Conservation (phyloP, 1,140 invertebrate genomes). For the Zophobas morio region DNA sequence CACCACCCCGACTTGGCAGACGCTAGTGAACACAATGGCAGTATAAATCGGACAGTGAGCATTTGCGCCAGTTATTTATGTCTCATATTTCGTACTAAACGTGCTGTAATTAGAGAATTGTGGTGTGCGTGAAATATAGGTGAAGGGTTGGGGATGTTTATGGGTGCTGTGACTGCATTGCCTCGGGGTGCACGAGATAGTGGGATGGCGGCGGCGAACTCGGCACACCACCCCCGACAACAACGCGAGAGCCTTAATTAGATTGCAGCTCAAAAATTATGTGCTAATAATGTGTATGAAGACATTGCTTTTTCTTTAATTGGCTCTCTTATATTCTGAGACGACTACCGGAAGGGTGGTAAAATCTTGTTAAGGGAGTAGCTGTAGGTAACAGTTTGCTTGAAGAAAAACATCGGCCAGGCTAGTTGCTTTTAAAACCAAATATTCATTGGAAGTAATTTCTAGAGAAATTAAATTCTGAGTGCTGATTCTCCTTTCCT, state of each 20-base stretch:
- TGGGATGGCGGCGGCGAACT: conserved; percentile 14
- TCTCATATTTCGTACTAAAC: conserved; percentile 67
- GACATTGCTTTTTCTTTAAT: conserved; percentile 43
- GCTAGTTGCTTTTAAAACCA: background rate
- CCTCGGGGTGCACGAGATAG: conserved; percentile 33
- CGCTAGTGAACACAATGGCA: conserved; percentile 21
- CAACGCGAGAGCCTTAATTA: conserved; percentile 38
- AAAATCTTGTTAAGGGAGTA: conserved; percentile 35
- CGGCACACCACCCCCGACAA: conserved; percentile 11
- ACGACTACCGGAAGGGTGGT: conserved; percentile 40
- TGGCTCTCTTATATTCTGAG: conserved; percentile 35
- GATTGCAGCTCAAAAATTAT: conserved; percentile 43
- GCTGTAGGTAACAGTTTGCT: conserved; percentile 30
- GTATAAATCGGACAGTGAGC: conserved; percentile 66
- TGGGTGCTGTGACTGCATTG: conserved; percentile 57
- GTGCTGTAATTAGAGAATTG: conserved; percentile 68
- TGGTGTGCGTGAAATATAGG: conserved; percentile 67
- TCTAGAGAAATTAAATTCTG: background rate
- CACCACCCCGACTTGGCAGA: background rate
- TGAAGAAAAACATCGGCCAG: background rate
- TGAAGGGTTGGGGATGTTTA: conserved; percentile 62
- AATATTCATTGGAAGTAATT: background rate
- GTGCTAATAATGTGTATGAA: conserved; percentile 43
- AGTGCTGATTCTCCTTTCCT: too few relatives aligned
- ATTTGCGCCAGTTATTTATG: conserved; percentile 66